Percentiles rank a stretch among this genome's conserved stretches.
Evolutionary conservation across 1,140 invertebrate genomes (phyloP).

Genomic region (Drosophila auraria): DNA sequence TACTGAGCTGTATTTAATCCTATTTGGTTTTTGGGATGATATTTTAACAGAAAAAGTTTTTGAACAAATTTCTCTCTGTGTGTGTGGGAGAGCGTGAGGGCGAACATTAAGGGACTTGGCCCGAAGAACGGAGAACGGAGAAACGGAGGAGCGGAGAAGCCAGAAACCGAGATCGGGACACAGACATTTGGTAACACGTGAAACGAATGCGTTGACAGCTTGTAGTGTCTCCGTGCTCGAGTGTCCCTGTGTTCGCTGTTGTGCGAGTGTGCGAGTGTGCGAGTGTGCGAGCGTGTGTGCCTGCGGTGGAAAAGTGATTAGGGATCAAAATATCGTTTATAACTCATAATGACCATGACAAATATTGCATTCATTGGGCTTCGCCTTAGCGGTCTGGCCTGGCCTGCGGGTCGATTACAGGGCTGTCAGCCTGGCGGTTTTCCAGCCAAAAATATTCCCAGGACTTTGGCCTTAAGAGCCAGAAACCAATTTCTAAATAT

Average conservation of each 20-base stretch:
- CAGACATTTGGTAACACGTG: slow-evolving; percentile 78
- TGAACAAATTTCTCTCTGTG: neutral
- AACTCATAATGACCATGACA: slow-evolving; percentile 82
- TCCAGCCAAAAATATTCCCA: neutral
- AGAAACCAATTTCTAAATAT: neutral
- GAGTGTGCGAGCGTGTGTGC: slow-evolving; percentile 16
- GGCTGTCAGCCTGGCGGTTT: neutral
- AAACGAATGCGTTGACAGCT: slow-evolving; percentile 80
- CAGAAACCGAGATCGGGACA: slow-evolving; percentile 19
- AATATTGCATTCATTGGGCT: slow-evolving; percentile 66
- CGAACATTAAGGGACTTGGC: slow-evolving; percentile 9
- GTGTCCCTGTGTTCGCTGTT: slow-evolving; percentile 2
- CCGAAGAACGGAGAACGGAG: neutral
- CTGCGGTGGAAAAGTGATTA: slow-evolving; percentile 66
- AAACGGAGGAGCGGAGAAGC: neutral
- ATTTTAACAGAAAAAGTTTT: too few relatives aligned
- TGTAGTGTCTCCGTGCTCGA: slow-evolving; percentile 50
- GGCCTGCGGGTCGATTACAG: slow-evolving; percentile 8
- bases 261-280: slow-evolving; percentile 6
- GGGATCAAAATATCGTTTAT: slow-evolving; percentile 82
- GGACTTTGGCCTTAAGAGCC: neutral
- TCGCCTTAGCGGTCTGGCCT: slow-evolving; percentile 4
- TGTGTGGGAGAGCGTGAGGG: neutral
- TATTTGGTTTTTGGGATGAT: too few relatives aligned
- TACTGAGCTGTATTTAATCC: too few relatives aligned